phyloP scores from a whole-genome alignment of 2,113 vertebrate genomes.

The Hipposideros armiger region DNA sequence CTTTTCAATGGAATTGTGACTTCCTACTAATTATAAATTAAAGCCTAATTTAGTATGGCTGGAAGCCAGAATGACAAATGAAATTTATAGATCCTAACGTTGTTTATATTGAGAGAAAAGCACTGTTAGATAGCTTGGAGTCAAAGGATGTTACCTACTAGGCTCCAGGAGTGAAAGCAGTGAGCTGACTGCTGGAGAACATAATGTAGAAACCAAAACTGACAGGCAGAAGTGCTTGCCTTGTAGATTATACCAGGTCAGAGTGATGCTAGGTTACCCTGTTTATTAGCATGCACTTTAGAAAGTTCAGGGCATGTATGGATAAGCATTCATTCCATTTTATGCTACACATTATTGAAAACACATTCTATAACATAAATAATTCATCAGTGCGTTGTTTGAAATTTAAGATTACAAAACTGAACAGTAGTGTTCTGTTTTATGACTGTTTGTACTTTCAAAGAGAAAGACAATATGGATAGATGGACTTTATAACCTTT shows the following conservation, averaged over 20 bases:
- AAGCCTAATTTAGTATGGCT: slow-evolving; percentile 81
- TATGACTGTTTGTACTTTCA: slow-evolving; percentile 78
- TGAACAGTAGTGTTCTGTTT: slow-evolving; percentile 79
- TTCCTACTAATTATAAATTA: slow-evolving; percentile 86
- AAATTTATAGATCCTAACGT: slow-evolving; percentile 79
- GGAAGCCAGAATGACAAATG: slow-evolving; percentile 70
- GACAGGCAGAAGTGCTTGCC: slow-evolving; percentile 72
- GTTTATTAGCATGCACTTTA: slow-evolving; percentile 83
- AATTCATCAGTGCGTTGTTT: slow-evolving; percentile 84
- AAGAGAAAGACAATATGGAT: slow-evolving; percentile 80
- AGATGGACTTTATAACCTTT: slow-evolving; percentile 80
- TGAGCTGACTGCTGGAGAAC: slow-evolving; percentile 62
- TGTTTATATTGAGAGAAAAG: background rate
- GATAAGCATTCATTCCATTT: slow-evolving; percentile 83
- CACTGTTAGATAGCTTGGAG: slow-evolving; percentile 66
- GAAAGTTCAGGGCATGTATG: slow-evolving; percentile 83
- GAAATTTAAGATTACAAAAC: slow-evolving; percentile 85
- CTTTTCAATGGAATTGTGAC: slow-evolving; percentile 80
- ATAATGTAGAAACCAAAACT: slow-evolving; percentile 7
- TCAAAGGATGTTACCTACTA: slow-evolving; percentile 71
- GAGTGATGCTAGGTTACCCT: slow-evolving; percentile 78
- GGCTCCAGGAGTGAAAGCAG: slow-evolving; percentile 72
- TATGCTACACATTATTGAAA: slow-evolving; percentile 82
- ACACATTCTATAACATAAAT: slow-evolving; percentile 84
- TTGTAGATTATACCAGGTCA: slow-evolving; percentile 81